Conservation (phyloP, 2,888 invertebrate genomes). For the Acleris literana region DNA sequence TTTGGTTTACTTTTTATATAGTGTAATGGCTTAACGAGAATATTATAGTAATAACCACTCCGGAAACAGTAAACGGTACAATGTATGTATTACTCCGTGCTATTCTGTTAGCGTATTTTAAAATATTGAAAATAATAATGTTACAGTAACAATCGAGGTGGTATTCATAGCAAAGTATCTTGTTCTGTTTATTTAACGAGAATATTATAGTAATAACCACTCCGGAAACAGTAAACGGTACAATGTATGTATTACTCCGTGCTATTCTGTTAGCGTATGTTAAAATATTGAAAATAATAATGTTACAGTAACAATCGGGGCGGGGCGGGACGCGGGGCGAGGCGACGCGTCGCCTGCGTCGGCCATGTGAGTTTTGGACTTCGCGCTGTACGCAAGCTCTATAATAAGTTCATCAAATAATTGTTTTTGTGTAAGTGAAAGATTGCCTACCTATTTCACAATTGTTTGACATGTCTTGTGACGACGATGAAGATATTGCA, state of each 20-base stretch:
- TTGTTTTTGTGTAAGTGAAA: neutral
- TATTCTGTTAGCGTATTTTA: slow-evolving; percentile 16
- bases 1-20: slow-evolving; percentile 15
- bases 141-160: slow-evolving; percentile 7
- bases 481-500: slow-evolving; percentile 2
- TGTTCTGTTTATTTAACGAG: slow-evolving; percentile 7
- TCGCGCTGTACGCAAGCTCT: no score
- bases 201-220: slow-evolving; percentile 15
- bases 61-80: slow-evolving; percentile 15
- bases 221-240: slow-evolving; percentile 14
- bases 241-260: slow-evolving; percentile 16
- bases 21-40: slow-evolving; percentile 11
- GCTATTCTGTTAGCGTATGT: slow-evolving; percentile 14
- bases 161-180: slow-evolving; percentile 6
- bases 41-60: slow-evolving; percentile 13
- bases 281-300: slow-evolving; percentile 11
- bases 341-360: no score
- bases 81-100: slow-evolving; percentile 16
- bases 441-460: slow-evolving; percentile 1
- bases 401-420: neutral
- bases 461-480: slow-evolving; percentile 2
- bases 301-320: slow-evolving; percentile 8
- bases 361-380: no score
- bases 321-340: slow-evolving; percentile 1
- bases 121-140: slow-evolving; percentile 10